Conservation (phyloP, 92 coral and sea anemone genomes). For the Parazoanthus swiftii region DNA sequence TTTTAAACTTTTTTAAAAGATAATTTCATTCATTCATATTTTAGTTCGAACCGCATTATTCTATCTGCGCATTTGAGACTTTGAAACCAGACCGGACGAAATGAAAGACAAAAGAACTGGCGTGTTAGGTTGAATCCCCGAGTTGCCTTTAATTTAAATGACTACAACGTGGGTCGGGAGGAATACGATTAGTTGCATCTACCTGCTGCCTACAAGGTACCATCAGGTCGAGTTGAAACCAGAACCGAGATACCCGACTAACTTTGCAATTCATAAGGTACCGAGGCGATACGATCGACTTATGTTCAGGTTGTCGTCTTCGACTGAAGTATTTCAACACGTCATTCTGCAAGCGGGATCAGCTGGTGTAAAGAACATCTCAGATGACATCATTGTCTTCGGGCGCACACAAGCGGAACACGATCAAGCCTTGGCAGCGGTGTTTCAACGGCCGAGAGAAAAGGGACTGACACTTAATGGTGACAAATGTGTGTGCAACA, state of each 20-base stretch:
- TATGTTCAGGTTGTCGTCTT: conserved; percentile 37
- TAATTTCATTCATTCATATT: no score
- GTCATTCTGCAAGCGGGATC: conserved; percentile 41
- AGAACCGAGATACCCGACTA: conserved; percentile 28
- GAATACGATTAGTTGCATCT: no score
- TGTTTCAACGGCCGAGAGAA: conserved; percentile 22
- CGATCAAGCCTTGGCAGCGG: neutral
- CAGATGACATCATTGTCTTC: conserved; percentile 32
- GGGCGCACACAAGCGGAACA: conserved; percentile 35
- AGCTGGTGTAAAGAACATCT: conserved; percentile 35
- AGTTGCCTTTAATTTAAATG: no score
- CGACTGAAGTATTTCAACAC: conserved; percentile 46
- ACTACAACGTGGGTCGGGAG: no score
- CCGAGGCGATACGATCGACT: conserved; percentile 20
- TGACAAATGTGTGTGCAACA: conserved; percentile 37
- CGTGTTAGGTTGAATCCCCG: no score
- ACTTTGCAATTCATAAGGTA: conserved; percentile 32
- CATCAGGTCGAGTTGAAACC: conserved; percentile 44
- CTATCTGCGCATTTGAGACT: no score
- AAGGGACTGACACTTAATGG: conserved; percentile 38
- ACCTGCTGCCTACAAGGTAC: neutral
- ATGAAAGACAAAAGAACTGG: no score
- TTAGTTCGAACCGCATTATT: no score
- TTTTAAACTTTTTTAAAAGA: no score
- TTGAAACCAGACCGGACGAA: no score